phyloP scores from a whole-genome alignment of 2,797 vertebrate genomes.

The Tolypeutes matacus region DNA sequence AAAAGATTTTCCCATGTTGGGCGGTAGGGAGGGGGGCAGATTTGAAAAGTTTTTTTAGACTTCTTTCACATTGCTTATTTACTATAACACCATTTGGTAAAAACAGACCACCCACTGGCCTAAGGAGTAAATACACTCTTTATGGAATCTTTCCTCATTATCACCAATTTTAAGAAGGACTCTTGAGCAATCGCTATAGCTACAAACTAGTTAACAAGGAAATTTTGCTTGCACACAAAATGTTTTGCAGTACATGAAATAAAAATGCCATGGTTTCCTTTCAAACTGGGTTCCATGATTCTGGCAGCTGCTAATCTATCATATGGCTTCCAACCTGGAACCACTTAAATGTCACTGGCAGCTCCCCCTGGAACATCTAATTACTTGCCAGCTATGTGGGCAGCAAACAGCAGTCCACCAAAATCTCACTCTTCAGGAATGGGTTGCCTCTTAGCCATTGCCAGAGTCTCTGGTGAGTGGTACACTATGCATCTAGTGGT shows the following conservation, averaged over 20 bases:
- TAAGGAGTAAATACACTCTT: not conserved
- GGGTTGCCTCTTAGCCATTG: conserved; percentile 14
- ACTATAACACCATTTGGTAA: not conserved
- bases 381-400: not conserved
- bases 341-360: not conserved
- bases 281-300: not conserved
- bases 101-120: not conserved
- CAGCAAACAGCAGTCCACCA: not conserved
- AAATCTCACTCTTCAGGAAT: conserved; percentile 42
- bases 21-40: not conserved
- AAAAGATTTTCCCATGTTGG: not conserved
- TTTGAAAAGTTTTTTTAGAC: not conserved
- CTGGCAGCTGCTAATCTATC: not conserved
- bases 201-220: not conserved
- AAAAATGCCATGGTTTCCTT: not conserved
- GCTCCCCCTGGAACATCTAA: not conserved
- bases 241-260: not conserved
- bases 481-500: conserved; percentile 67
- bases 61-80: not conserved
- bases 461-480: conserved; percentile 65
- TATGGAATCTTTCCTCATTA: not conserved
- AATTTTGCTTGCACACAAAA: not conserved
- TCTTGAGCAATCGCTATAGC: not conserved
- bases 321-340: not conserved
- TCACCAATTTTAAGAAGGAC: not conserved